Conservation (phyloP, 2,113 vertebrate species). For the Elephantulus edwardii region DNA sequence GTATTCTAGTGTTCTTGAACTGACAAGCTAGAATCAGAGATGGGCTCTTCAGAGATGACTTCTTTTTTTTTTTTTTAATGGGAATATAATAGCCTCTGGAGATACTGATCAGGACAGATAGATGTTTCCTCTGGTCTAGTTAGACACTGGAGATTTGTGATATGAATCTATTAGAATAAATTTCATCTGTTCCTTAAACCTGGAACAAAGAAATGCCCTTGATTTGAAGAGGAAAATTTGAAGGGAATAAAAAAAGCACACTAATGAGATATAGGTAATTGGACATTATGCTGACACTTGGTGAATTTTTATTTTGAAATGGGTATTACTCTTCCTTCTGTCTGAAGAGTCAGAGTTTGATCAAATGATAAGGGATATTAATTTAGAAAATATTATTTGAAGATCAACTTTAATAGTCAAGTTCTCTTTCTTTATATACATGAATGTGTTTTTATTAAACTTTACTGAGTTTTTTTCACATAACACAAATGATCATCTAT, state of each 20-base stretch:
- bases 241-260: conserved; percentile 41
- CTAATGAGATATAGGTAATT: conserved; percentile 61
- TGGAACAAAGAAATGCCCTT: conserved; percentile 66
- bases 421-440: not conserved
- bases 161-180: conserved; percentile 74
- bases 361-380: not conserved
- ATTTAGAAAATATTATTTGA: not conserved
- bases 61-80: conserved; percentile 48
- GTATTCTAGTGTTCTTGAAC: conserved; percentile 57
- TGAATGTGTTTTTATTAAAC: not conserved
- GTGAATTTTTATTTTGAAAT: conserved; percentile 29
- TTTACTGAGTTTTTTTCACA: conserved; percentile 1
- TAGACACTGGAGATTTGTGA: conserved; percentile 63
- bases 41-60: conserved; percentile 53
- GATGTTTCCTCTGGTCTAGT: conserved; percentile 65
- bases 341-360: conserved; percentile 42
- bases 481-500: not conserved
- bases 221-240: conserved; percentile 30
- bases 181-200: conserved; percentile 67
- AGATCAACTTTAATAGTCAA: not conserved
- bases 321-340: not conserved
- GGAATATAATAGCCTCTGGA: conserved; percentile 70
- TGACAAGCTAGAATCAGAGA: conserved; percentile 60
- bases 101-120: conserved; percentile 63
- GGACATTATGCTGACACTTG: conserved; percentile 11